A percentile compares a stretch with the other conserved stretches of the same genome.
Conservation (phyloP, 2,797 vertebrate genomes). For the Nannoperca obscura region DNA sequence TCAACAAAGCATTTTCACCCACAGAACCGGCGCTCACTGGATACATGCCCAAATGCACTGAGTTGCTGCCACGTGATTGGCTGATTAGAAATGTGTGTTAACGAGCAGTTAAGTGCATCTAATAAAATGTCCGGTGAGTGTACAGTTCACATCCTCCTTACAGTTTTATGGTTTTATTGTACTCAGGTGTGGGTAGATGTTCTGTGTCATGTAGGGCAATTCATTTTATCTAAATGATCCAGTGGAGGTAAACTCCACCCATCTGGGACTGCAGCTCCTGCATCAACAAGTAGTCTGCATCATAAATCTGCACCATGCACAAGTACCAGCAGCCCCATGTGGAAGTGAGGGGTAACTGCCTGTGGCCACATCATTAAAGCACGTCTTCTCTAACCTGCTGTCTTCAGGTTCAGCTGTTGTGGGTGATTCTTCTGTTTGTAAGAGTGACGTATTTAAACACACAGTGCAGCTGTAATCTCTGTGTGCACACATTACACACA, state of each 20-base stretch:
- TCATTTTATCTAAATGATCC: constrained; percentile 12
- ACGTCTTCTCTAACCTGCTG: not conserved
- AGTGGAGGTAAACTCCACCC: constrained; percentile 9
- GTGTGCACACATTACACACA: not conserved
- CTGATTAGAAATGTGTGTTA: too few species aligned
- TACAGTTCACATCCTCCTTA: not conserved
- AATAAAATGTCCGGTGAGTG: too few species aligned
- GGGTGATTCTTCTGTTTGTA: not conserved
- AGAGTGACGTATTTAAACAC: not conserved
- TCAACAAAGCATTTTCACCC: too few species aligned
- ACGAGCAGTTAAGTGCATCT: too few species aligned
- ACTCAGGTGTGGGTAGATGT: rapidly evolving
- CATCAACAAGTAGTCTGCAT: not conserved
- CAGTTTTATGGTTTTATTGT: not conserved
- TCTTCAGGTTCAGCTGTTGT: not conserved
- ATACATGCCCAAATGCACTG: too few species aligned
- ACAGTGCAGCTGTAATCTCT: not conserved
- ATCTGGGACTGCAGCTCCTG: not conserved
- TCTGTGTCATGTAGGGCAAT: not conserved
- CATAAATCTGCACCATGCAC: not conserved
- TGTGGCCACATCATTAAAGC: not conserved
- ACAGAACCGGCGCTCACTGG: too few species aligned
- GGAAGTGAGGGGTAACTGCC: not conserved
- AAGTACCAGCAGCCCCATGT: constrained; percentile 2
- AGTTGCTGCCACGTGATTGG: too few species aligned